Base-by-base conservation (phyloP, 2,888 invertebrate species). In the Melipona bicolor region DNA sequence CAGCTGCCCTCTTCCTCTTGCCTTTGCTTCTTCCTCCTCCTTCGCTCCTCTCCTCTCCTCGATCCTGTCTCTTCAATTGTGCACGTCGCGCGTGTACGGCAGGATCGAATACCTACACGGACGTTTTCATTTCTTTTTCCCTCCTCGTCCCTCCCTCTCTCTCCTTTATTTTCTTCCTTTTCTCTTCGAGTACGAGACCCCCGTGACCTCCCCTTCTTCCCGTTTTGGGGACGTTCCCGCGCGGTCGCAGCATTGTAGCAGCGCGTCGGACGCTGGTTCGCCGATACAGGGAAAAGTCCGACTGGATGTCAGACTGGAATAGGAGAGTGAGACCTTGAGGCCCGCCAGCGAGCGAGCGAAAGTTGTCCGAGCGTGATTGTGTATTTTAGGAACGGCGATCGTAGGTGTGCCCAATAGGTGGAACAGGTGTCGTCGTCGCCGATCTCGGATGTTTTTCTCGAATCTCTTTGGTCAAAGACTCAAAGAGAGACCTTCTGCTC, bases 91-190 rank as follows among this genome's bases (percentile, higher is more conserved):
- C 43, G 43, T 43, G 9, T 43, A 43, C 24, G 52, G 70, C 71
- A 61, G 87, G 74, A 85, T 80, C 77, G 86, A 79, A 82, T 77
- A 71, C 56, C 73, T 11, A 43, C 43, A 61, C 27, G 78, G 49
- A 43, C 59, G 75, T 65, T 24, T 21, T 0, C 43, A 15, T 43
- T 27, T 67, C 32, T 36, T 5, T 21, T n/a, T 43, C n/a, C 32
- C 36, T 36, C 36, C 36, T 36, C 36, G 36, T 50, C 50, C 49
- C 6, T 21, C 21, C n/a, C 13, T 59, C 13, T 2, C 15, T 15
- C 21, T 17, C 36, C 43, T 24, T 27, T 9, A 11, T 43, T 19
- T 43, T 36, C 17, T 17, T 9, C 24, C 36, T 79, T 32, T 52
- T 61, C 19, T 21, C 24, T 19, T 11, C 32, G 32, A 32, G 4